Percentiles rank a stretch among this genome's conserved stretches.
Conservation (phyloP, 2,113 vertebrate genomes). For the Cyanoramphus novaezelandiae region DNA sequence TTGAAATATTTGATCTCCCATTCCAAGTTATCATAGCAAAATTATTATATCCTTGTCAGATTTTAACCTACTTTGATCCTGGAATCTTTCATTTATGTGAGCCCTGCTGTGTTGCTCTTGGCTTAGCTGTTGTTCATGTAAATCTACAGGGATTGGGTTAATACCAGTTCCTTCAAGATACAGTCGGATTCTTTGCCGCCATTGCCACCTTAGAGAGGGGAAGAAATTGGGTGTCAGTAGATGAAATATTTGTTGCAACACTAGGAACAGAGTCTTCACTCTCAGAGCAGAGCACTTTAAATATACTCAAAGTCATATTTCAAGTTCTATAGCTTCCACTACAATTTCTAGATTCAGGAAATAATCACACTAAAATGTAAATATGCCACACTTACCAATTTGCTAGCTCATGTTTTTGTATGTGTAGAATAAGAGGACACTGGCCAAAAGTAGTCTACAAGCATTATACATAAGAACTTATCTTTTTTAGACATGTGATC, state of each 20-base stretch:
- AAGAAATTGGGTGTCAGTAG: not conserved
- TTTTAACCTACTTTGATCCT: conserved; percentile 76
- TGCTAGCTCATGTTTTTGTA: not conserved
- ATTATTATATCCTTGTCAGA: not conserved
- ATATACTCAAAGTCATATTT: not conserved
- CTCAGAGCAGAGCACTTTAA: not conserved
- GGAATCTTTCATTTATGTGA: conserved; percentile 80
- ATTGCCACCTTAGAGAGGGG: conserved; percentile 84
- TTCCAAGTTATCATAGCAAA: not conserved
- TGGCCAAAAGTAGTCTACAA: not conserved
- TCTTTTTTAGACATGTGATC: not conserved
- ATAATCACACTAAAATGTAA: not conserved
- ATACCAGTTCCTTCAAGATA: conserved; percentile 94
- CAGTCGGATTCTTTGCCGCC: conserved; percentile 91
- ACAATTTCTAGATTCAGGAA: not conserved
- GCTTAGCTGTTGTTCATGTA: conserved; percentile 95
- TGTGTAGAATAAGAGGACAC: not conserved
- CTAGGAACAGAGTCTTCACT: not conserved
- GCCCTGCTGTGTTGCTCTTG: conserved; percentile 91
- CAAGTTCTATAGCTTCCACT: not conserved
- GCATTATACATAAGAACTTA: not conserved
- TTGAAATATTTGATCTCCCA: not conserved
- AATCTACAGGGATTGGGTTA: conserved; percentile 89
- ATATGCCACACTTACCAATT: not conserved
- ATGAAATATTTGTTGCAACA: not conserved